Conservation (phyloP, 2,888 invertebrate genomes). For the Crocallis elinguaria region DNA sequence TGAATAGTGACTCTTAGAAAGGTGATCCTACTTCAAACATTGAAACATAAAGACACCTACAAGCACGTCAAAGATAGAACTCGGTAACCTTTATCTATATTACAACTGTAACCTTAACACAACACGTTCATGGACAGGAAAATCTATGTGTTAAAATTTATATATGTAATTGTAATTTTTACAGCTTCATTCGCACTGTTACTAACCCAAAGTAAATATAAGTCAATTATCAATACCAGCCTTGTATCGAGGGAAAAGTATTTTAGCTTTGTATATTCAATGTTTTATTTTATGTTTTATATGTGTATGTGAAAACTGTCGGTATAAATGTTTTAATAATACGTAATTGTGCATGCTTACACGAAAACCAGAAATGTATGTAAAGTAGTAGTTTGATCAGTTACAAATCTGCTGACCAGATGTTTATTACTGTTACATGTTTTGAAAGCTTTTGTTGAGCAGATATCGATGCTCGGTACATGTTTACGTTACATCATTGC, state of each 20-base stretch:
- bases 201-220: conserved; percentile 62
- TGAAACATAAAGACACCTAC: no score
- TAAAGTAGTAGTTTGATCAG: conserved; percentile 32
- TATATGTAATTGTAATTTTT: conserved; percentile 46
- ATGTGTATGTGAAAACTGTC: conserved; percentile 4
- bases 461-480: conserved; percentile 17
- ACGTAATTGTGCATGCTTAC: conserved; percentile 30
- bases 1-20: no score
- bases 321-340: conserved; percentile 8
- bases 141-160: conserved; percentile 44
- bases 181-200: conserved; percentile 62
- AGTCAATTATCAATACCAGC: background rate
- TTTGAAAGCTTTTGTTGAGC: conserved; percentile 12
- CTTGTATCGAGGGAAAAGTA: no score
- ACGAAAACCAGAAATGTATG: conserved; percentile 16
- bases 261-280: background rate
- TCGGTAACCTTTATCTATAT: no score
- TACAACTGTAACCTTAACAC: conserved; percentile 49
- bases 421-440: conserved; percentile 29
- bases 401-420: conserved; percentile 59
- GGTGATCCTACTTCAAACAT: no score
- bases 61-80: no score
- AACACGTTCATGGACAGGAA: conserved; percentile 81
- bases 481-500: conserved; percentile 42
- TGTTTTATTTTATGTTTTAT: conserved; percentile 1